Percentiles rank a stretch among this genome's conserved stretches.
Evolutionary conservation across 1,140 invertebrate genomes (phyloP).

Genomic region (Philaenus spumarius): DNA sequence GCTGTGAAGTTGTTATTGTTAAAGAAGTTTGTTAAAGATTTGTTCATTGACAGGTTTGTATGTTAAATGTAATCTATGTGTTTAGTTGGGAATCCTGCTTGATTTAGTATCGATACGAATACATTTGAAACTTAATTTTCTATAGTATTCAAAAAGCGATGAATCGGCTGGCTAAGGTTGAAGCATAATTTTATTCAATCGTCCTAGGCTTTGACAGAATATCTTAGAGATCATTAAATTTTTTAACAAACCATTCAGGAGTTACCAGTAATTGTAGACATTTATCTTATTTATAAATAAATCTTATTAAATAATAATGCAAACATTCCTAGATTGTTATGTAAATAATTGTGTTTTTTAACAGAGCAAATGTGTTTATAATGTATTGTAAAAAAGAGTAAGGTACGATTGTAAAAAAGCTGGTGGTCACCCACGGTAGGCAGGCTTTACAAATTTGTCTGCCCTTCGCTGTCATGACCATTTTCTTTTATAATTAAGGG

Average conservation of each 20-base stretch:
- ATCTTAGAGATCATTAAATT: slow-evolving; percentile 25
- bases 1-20: slow-evolving; percentile 12
- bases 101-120: slow-evolving; percentile 8
- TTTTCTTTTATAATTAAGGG: no score
- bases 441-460: no score
- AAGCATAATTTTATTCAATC: slow-evolving; percentile 16
- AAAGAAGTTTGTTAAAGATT: not conserved
- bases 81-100: slow-evolving; percentile 1
- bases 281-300: slow-evolving; percentile 28
- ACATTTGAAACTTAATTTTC: slow-evolving; percentile 24
- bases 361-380: slow-evolving; percentile 26
- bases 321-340: slow-evolving; percentile 33
- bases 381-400: slow-evolving; percentile 25
- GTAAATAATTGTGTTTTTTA: slow-evolving; percentile 30
- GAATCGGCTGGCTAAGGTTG: slow-evolving; percentile 7
- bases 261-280: slow-evolving; percentile 30
- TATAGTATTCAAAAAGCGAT: slow-evolving; percentile 22
- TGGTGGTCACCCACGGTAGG: no score
- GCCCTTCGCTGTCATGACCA: no score
- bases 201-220: slow-evolving; percentile 23
- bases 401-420: not conserved
- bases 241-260: slow-evolving; percentile 21
- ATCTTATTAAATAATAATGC: slow-evolving; percentile 28
- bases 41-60: slow-evolving; percentile 16
- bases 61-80: not conserved